Percentiles rank a stretch among this genome's conserved stretches.
phyloP scores from a whole-genome alignment of 2,797 vertebrate genomes.

The Squalus acanthias region DNA sequence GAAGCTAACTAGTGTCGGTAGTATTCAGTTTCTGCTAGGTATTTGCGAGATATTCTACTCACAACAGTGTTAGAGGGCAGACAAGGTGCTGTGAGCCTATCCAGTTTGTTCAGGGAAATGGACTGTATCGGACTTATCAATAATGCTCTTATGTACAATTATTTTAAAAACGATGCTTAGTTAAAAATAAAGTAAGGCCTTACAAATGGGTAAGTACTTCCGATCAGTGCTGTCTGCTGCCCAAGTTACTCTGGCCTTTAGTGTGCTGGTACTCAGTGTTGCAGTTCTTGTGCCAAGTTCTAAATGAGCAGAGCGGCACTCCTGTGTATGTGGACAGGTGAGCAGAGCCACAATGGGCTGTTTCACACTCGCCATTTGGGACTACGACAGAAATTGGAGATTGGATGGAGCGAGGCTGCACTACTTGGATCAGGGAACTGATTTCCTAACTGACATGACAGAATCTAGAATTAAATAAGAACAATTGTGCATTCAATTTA shows the following conservation, averaged over 20 bases:
- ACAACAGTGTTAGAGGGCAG: not conserved
- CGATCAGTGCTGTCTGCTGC: not conserved
- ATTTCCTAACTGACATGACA: not conserved
- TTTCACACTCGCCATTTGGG: not conserved
- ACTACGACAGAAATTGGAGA: not conserved
- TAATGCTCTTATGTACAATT: not conserved
- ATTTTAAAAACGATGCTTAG: not conserved
- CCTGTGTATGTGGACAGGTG: not conserved
- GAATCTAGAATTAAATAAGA: not conserved
- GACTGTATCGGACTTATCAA: not conserved
- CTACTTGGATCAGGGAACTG: not conserved
- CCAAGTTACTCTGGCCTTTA: not conserved
- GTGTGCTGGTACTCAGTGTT: not conserved
- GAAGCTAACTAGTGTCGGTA: not conserved
- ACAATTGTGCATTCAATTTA: not conserved
- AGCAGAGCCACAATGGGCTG: not conserved
- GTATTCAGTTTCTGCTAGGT: not conserved
- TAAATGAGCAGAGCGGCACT: not conserved
- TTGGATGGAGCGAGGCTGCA: not conserved
- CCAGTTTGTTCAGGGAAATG: not conserved
- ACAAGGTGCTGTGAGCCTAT: not conserved
- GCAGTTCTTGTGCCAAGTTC: not conserved
- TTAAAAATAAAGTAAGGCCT: not conserved
- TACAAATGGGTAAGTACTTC: not conserved
- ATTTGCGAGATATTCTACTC: not conserved